Conservation (phyloP, 2,797 vertebrate species). For the Pseudopleuronectes americanus region DNA sequence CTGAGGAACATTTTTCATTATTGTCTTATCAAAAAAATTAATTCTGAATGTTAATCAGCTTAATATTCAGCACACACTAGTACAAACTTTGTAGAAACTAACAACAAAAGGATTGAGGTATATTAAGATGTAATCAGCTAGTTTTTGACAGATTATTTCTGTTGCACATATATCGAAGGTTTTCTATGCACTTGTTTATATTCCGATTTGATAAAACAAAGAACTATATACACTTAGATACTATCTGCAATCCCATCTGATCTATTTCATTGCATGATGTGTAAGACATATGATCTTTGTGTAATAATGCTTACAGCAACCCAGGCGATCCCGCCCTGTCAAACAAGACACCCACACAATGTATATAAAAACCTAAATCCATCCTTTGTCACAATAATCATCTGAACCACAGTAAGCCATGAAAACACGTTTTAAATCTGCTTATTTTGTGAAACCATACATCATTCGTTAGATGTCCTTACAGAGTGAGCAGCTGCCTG, state of each 20-base stretch:
- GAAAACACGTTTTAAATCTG: not conserved
- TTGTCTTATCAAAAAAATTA: too few species aligned
- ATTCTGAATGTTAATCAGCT: too few species aligned
- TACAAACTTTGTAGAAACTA: too few species aligned
- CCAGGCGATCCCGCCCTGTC: not conserved
- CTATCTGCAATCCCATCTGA: not conserved
- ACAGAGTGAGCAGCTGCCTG: constrained; percentile 49
- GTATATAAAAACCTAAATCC: constrained; percentile 1
- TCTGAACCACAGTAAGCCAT: not conserved
- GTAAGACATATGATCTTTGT: not conserved
- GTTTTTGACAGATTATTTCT: too few species aligned
- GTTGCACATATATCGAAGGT: too few species aligned
- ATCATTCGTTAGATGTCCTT: constrained; percentile 22
- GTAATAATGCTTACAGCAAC: not conserved
- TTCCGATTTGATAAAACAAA: too few species aligned
- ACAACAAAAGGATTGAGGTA: too few species aligned
- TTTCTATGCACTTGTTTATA: too few species aligned
- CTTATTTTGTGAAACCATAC: constrained; percentile 14
- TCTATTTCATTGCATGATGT: not conserved
- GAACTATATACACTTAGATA: too few species aligned
- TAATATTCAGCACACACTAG: too few species aligned
- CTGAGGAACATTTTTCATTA: too few species aligned
- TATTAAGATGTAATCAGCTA: too few species aligned
- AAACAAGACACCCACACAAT: not conserved
- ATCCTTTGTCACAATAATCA: constrained; percentile 9